phyloP scores from a whole-genome alignment of 30 jellyfish, hydroid and myxozoan genomes.

The Cassiopea andromeda region DNA sequence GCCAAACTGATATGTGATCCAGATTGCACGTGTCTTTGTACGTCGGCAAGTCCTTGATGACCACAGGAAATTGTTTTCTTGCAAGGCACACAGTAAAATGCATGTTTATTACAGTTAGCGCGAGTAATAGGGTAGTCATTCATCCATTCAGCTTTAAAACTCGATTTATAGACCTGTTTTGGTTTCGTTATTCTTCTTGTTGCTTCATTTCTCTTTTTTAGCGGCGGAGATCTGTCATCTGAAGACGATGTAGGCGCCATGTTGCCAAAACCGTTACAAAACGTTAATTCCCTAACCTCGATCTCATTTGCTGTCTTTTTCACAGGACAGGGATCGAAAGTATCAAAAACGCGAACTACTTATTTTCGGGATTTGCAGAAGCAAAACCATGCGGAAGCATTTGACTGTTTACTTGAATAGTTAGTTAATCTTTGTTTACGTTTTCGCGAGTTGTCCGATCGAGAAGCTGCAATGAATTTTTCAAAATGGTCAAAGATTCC shows the following conservation, averaged over 20 bases:
- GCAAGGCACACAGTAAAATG: conserved; percentile 74
- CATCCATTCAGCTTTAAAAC: conserved; percentile 15
- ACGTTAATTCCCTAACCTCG: background rate
- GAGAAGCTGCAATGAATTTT: background rate
- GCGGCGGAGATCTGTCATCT: background rate
- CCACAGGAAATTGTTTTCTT: conserved; percentile 47
- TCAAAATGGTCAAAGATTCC: background rate
- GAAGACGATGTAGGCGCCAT: background rate
- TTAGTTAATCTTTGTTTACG: background rate
- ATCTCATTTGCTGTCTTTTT: background rate
- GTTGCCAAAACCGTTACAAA: background rate
- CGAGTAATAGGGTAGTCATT: conserved; percentile 54
- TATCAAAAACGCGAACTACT: background rate
- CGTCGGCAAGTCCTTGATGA: conserved; percentile 79
- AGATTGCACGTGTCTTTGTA: conserved; percentile 56
- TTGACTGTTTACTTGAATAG: background rate
- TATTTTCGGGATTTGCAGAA: background rate
- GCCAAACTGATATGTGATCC: conserved; percentile 19
- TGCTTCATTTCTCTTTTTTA: background rate
- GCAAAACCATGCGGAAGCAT: background rate
- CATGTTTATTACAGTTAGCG: conserved; percentile 17
- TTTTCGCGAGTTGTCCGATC: background rate
- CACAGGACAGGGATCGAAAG: background rate
- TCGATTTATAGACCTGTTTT: background rate
- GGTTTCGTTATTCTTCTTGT: background rate